Base-by-base conservation (phyloP, 2,797 vertebrate genomes). In the Chelonia mydas region DNA sequence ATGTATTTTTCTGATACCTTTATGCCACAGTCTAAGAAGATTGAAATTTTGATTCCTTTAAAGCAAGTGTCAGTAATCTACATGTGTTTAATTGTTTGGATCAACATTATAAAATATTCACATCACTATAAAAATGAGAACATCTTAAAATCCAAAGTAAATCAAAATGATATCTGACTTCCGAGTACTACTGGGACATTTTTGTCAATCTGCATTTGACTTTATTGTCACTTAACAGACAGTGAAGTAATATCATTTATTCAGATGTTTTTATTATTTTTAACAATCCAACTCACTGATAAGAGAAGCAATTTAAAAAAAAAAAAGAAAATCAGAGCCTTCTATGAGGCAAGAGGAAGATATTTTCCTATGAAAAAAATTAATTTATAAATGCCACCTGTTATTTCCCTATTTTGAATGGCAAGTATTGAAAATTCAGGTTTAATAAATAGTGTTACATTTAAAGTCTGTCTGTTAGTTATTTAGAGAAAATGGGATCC, bases 131-230 rank as follows among this genome's bases (percentile, higher is more conserved):
- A 82, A 93, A 93, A 19, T 8, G 76, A 76, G 54, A 89, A 1
- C 2, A 61, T 61, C 87, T 92, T 90, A 49, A 95, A 93, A 86
- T 50, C 3, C 50, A 83, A 89, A 77, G 37, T 28, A 94, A 92
- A 45, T 76, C 84, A 1, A 77, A 77, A 49, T 31, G 13, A 31
- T 25, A 77, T 77, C 45, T 77, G 74, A 77, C 45, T 16, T 77
- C 23, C 3, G 3, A 27, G 2, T 61, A 31, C 1, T 89, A 23
- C 15, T 59, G 51, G 16, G 59, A 84, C 51, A 81, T 47, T 80
- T 50, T 31, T 74, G 81, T 16, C 27, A 15, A 82, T 59, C 45
- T 82, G 16, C 27, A 68, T 9, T 1, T 86, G 8, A 76, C 5
- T 54, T 95, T 6, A 1, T 3, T 86, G 3, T 68, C 90, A 7